Percentiles rank a stretch among this genome's conserved stretches.
phyloP scores from a whole-genome alignment of 2,888 invertebrate species.

The Molanna angustata region DNA sequence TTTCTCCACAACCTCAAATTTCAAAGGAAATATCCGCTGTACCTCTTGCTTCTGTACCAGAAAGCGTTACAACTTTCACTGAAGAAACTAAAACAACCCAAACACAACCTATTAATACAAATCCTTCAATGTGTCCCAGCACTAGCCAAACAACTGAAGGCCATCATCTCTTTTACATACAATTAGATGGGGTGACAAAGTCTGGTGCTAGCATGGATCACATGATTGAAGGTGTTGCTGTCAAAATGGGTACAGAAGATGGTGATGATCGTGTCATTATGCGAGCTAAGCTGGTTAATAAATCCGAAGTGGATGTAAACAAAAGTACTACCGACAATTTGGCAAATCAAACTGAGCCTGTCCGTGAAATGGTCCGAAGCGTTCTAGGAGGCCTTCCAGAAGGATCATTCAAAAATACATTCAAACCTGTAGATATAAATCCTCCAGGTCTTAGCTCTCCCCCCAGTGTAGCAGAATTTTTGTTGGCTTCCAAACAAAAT shows the following conservation, averaged over 20 bases:
- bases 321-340: conserved; percentile 9
- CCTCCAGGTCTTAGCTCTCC: neutral
- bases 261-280: conserved; percentile 61
- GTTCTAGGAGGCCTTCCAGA: conserved; percentile 19
- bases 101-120: no score
- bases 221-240: conserved; percentile 61
- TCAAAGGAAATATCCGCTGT: neutral
- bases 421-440: conserved; percentile 1
- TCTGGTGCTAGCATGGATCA: conserved; percentile 40
- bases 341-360: conserved; percentile 14
- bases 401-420: conserved; percentile 8
- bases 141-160: neutral
- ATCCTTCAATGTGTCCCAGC: neutral
- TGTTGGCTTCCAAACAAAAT: neutral
- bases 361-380: conserved; percentile 23
- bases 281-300: conserved; percentile 63
- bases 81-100: neutral
- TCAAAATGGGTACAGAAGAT: conserved; percentile 61
- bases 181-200: conserved; percentile 50
- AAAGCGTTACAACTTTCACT: neutral
- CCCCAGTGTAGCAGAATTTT: neutral
- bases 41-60: neutral
- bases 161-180: conserved; percentile 65
- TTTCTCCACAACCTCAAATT: neutral
- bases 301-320: conserved; percentile 47